Evolutionary conservation across 2,113 vertebrate genomes (phyloP), one percentile per base, ranked within the genome.

Genomic region (Leptosomus discolor): DNA sequence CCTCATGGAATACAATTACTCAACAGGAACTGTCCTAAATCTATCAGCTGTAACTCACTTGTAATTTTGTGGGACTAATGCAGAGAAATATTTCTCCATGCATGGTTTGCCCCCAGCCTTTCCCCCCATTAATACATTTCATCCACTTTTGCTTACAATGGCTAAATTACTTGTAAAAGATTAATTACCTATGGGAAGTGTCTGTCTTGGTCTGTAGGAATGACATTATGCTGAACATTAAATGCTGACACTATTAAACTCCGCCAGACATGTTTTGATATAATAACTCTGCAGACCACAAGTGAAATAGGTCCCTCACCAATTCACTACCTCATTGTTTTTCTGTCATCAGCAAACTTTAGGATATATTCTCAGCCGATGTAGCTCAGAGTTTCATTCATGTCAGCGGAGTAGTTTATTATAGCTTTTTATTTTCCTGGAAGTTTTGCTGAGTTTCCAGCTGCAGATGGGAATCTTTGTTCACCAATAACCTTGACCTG

Each of bases 1-100:
- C 97, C 97, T 96, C 64, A 77, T 77, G 97, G 97, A 97, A 97
- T 97, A 98, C 92, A 97, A 94, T 95, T 97, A 97, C 96, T 97
- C 97, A 96, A 94, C 92, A 96, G 96, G 96, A 97, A 97, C 95
- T 88, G 87, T 95, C 94, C 92, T 97, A 97, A 98, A 97, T 95
- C 92, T 89, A 97, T 98, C 97, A 93, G 91, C 90, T 93, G 80
- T 96, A 97, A 87, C 76, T 98, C 91, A 96, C 96, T 97, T 77
- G 90, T 89, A 92, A 91, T 92, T 96, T 46, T 92, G 79, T 93
- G 79, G 65, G 91, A 76, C 94, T 93, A 93, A 90, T 41, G 92
- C 77, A 96, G 82, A 92, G 79, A 94, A 96, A 95, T 89, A 56
- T 92, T 90, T 87, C 91, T 96, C 89, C 82, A 51, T 93, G 75